Conservation (phyloP, 1,140 invertebrate genomes). For the Andrena cerasifolii region DNA sequence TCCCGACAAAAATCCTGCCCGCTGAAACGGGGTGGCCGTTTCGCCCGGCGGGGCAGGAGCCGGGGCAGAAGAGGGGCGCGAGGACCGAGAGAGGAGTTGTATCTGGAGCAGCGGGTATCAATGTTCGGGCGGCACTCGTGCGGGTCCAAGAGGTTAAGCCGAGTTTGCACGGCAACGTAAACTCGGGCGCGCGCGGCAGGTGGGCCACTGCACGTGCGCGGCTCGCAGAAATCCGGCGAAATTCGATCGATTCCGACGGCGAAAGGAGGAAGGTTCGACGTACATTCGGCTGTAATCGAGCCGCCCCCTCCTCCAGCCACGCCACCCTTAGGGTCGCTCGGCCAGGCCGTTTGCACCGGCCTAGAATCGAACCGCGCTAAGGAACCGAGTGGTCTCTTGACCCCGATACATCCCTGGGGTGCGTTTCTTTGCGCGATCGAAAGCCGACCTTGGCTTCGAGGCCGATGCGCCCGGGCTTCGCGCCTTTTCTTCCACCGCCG, state of each 20-base stretch:
- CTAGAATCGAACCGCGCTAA: conserved; percentile 38
- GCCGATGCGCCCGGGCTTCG: conserved; percentile 43
- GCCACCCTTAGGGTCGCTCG: not conserved
- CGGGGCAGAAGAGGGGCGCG: too few species aligned
- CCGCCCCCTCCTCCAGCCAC: not conserved
- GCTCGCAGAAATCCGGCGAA: conserved; percentile 60
- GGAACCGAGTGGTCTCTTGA: conserved; percentile 61
- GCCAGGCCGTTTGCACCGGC: conserved; percentile 21
- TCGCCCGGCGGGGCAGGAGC: too few species aligned
- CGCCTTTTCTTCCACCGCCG: too few species aligned
- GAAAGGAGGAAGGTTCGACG: conserved; percentile 57
- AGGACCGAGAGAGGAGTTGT: conserved; percentile 1
- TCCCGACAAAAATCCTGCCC: not conserved
- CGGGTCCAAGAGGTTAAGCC: conserved; percentile 45
- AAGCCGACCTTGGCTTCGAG: conserved; percentile 63
- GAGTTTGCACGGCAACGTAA: conserved; percentile 54
- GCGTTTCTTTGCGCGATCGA: conserved; percentile 58
- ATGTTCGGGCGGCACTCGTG: conserved; percentile 34
- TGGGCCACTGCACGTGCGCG: conserved; percentile 69
- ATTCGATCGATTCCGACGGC: conserved; percentile 69
- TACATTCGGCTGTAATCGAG: conserved; percentile 48
- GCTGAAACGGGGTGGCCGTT: conserved; percentile 4
- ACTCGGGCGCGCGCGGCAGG: conserved; percentile 53
- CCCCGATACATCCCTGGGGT: conserved; percentile 56
- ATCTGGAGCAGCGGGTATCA: conserved; percentile 47